Evolutionary conservation across 2,113 vertebrate genomes (phyloP).

Genomic region (Larimichthys crocea): DNA sequence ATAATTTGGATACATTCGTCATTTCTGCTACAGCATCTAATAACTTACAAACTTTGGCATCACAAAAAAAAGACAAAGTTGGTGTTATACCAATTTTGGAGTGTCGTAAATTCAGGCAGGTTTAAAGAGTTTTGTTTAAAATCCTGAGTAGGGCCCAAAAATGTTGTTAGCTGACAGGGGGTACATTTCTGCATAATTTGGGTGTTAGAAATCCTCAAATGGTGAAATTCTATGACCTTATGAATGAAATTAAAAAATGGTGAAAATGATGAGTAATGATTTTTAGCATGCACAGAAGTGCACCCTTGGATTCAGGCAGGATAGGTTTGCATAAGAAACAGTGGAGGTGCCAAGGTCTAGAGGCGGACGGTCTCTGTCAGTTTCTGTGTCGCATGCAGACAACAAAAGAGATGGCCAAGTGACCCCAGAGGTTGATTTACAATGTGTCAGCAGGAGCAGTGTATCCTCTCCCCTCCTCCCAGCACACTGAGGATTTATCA

Average conservation of each 20-base stretch:
- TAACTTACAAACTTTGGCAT: no score
- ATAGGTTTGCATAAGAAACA: not conserved
- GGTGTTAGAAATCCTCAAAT: not conserved
- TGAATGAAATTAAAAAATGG: not conserved
- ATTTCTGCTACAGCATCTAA: no score
- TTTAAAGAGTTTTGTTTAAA: no score
- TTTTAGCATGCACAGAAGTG: not conserved
- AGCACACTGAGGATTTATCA: conserved; percentile 58
- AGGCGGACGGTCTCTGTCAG: not conserved
- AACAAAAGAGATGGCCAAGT: conserved; percentile 58
- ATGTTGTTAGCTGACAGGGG: not conserved
- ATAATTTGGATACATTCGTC: not conserved
- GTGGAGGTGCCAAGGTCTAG: conserved; percentile 5
- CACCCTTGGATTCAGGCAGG: not conserved
- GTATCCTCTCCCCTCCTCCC: conserved; percentile 25
- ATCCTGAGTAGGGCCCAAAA: no score
- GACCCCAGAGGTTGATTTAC: conserved; percentile 74
- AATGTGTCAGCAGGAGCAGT: conserved; percentile 57
- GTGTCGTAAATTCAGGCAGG: no score
- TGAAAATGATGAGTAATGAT: not conserved
- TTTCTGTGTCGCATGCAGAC: conserved; percentile 29
- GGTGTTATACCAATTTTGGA: no score
- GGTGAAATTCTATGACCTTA: not conserved
- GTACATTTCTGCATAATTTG: not conserved
- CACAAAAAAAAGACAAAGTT: no score